These are phyloP conservation scores for Hydrolagus affinis DNA, from an alignment of 2,113 vertebrate species.

Conservation along the genomic window DNA sequence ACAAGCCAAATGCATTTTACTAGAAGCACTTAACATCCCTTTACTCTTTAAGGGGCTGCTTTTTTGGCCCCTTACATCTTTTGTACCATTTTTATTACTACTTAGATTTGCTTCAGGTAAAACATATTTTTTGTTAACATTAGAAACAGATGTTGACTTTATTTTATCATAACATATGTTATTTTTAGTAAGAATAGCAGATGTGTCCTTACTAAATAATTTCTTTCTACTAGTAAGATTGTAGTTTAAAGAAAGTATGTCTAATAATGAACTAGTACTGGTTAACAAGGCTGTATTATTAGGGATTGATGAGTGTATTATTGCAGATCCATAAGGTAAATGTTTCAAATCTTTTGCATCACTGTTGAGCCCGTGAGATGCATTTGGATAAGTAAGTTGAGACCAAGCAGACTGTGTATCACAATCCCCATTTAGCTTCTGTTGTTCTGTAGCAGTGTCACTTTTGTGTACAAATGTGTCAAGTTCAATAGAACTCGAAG, in stretches of 20 bases:
- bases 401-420: constrained; percentile 60
- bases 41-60: neutral
- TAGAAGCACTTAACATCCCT: neutral
- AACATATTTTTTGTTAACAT: constrained; percentile 11
- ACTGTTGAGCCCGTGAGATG: constrained; percentile 52
- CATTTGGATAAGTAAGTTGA: constrained; percentile 59
- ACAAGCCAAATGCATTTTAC: neutral
- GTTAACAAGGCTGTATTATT: constrained; percentile 60
- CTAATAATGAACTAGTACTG: constrained; percentile 54
- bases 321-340: constrained; percentile 46
- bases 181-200: neutral
- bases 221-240: constrained; percentile 41
- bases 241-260: constrained; percentile 49
- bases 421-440: constrained; percentile 56
- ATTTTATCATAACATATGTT: neutral
- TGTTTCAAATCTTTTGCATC: constrained; percentile 55
- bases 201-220: neutral
- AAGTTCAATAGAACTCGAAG: constrained; percentile 60
- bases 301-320: constrained; percentile 50
- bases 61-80: neutral
- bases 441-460: constrained; percentile 60
- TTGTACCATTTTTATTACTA: constrained; percentile 14
- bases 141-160: constrained; percentile 12
- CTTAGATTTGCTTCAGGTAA: constrained; percentile 20
- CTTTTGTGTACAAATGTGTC: constrained; percentile 54